phyloP scores from a whole-genome alignment of 2,888 invertebrate genomes.

The Dynastes hyllus region DNA sequence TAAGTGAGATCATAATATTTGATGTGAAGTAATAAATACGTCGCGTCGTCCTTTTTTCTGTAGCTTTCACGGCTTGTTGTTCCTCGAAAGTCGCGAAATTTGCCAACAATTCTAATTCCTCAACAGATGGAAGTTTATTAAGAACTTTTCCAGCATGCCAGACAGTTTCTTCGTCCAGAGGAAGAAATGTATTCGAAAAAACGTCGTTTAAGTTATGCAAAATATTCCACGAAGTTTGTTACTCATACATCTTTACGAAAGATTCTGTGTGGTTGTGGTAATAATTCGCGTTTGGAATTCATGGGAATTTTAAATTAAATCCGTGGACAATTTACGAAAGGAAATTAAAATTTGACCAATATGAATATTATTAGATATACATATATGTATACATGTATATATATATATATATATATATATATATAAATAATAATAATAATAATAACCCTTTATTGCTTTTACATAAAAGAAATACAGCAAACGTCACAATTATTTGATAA shows the following conservation, averaged over 20 bases:
- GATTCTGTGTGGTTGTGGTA: background rate
- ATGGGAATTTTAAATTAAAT: slow-evolving; percentile 25
- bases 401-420: too few species aligned
- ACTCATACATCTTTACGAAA: background rate
- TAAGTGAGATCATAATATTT: background rate
- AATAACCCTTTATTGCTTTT: too few species aligned
- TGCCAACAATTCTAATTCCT: slow-evolving; percentile 38
- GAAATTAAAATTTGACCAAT: slow-evolving; percentile 10
- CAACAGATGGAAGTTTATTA: slow-evolving; percentile 40
- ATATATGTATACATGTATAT: too few species aligned
- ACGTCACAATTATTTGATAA: too few species aligned
- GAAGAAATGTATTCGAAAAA: slow-evolving; percentile 1
- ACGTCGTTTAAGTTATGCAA: slow-evolving; percentile 29
- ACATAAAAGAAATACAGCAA: too few species aligned
- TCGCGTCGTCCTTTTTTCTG: background rate
- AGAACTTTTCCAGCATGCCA: slow-evolving; percentile 25
- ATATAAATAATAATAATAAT: too few species aligned
- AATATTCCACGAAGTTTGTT: slow-evolving; percentile 34
- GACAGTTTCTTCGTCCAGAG: background rate
- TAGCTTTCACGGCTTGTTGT: background rate
- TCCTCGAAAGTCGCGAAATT: background rate
- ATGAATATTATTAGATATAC: background rate
- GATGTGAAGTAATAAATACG: slow-evolving; percentile 6
- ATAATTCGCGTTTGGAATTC: slow-evolving; percentile 23
- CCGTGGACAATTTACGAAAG: background rate